Percentiles rank a stretch among this genome's conserved stretches.
Conservation (phyloP, 2,113 vertebrate genomes). For the Egretta garzetta region DNA sequence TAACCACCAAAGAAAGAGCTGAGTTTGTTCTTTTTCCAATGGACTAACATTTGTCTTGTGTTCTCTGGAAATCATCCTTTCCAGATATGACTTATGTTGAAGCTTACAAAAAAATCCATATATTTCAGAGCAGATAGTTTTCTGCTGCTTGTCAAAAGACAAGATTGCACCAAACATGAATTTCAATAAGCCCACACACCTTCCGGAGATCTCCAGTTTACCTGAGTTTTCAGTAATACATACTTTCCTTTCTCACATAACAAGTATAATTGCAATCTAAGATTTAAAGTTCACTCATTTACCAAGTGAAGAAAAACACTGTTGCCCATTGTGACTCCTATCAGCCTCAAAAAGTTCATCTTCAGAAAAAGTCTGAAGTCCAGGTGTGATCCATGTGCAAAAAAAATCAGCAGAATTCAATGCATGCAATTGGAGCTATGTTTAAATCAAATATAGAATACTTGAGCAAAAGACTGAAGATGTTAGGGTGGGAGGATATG, state of each 20-base stretch:
- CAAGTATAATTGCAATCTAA: neutral
- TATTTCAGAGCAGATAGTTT: neutral
- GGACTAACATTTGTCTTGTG: neutral
- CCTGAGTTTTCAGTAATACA: neutral
- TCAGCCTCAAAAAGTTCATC: neutral
- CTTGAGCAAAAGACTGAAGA: neutral
- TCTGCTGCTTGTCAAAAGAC: neutral
- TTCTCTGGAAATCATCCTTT: neutral
- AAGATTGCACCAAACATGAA: neutral
- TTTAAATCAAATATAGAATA: neutral
- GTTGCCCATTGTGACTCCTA: neutral
- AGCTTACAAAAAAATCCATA: rapidly evolving
- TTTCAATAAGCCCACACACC: neutral
- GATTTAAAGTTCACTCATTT: neutral
- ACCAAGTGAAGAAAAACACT: neutral
- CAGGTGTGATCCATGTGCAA: neutral
- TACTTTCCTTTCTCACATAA: neutral
- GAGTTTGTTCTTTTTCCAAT: neutral
- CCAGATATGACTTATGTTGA: neutral
- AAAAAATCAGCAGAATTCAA: neutral
- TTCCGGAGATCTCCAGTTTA: neutral
- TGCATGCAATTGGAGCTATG: neutral
- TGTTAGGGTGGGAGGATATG: neutral
- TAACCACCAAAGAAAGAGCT: neutral
- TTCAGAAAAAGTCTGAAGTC: neutral